phyloP scores from a whole-genome alignment of 2,797 vertebrate species.

The Chrysocyon brachyurus region DNA sequence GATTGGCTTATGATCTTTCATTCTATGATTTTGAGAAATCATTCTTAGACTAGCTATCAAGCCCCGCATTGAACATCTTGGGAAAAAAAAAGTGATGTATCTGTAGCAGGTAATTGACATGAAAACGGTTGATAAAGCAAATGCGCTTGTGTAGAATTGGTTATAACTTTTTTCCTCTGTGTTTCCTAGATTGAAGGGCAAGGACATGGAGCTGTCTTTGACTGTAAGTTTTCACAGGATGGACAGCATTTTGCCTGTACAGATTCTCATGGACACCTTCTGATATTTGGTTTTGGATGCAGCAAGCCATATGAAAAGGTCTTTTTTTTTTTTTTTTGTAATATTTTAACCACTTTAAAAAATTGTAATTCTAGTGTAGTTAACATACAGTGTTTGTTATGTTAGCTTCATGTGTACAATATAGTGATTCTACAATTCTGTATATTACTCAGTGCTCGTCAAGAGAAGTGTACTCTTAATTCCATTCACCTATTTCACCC shows the following conservation, averaged over 20 bases:
- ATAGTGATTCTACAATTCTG: background rate
- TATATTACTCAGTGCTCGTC: background rate
- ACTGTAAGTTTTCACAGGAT: conserved; percentile 98
- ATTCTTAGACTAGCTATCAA: background rate
- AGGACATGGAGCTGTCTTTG: conserved; percentile 98
- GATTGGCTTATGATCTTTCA: background rate
- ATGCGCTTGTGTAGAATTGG: background rate
- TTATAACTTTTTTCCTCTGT: background rate
- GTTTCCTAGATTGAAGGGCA: conserved; percentile 96
- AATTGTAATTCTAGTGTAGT: background rate
- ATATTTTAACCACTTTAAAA: background rate
- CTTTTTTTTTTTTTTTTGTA: background rate
- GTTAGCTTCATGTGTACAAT: background rate
- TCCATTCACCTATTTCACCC: background rate
- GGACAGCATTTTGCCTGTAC: conserved; percentile 98
- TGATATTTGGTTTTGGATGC: conserved; percentile 97
- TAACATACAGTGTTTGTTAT: background rate
- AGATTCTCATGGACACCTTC: conserved; percentile 97
- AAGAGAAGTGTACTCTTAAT: background rate
- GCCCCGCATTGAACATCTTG: background rate
- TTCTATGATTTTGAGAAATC: conserved; percentile 6
- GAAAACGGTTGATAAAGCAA: background rate
- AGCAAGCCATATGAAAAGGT: conserved; percentile 97
- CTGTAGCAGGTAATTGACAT: background rate
- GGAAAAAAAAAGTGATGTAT: background rate